Evolutionary conservation across 1,140 invertebrate genomes (phyloP).

Genomic region (Nilaparvata lugens): DNA sequence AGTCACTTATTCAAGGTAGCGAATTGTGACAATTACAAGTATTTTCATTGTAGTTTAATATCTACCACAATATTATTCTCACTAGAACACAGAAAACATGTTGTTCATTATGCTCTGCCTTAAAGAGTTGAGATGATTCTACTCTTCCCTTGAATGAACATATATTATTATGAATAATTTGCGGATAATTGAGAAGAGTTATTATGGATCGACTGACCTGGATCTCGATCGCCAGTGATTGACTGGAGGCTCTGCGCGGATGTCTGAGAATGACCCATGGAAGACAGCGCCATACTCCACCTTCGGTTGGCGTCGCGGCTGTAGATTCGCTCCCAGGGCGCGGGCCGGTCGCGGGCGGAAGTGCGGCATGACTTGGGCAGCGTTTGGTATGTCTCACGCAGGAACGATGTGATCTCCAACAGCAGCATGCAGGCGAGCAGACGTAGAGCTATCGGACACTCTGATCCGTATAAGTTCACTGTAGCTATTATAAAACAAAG

Average conservation of each 20-base stretch:
- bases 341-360: constrained; percentile 57
- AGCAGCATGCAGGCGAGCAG: constrained; percentile 88
- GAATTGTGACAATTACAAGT: too few relatives aligned
- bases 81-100: too few relatives aligned
- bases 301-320: constrained; percentile 68
- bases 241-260: constrained; percentile 86
- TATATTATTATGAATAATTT: background rate
- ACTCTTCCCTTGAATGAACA: too few relatives aligned
- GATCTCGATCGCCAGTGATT: constrained; percentile 67
- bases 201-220: constrained; percentile 41
- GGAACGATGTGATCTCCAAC: constrained; percentile 92
- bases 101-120: too few relatives aligned
- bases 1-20: too few relatives aligned
- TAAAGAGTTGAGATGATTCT: too few relatives aligned
- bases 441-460: constrained; percentile 85
- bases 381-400: constrained; percentile 80
- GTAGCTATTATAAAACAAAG: constrained; percentile 51
- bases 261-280: constrained; percentile 84
- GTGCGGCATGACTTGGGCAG: constrained; percentile 51
- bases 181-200: too few relatives aligned
- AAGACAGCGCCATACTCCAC: constrained; percentile 85
- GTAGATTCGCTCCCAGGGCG: constrained; percentile 68
- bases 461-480: constrained; percentile 71
- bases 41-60: too few relatives aligned
- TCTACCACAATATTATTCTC: too few relatives aligned